Base-by-base conservation (phyloP, 2,113 vertebrate genomes). In the Setophaga petechia region DNA sequence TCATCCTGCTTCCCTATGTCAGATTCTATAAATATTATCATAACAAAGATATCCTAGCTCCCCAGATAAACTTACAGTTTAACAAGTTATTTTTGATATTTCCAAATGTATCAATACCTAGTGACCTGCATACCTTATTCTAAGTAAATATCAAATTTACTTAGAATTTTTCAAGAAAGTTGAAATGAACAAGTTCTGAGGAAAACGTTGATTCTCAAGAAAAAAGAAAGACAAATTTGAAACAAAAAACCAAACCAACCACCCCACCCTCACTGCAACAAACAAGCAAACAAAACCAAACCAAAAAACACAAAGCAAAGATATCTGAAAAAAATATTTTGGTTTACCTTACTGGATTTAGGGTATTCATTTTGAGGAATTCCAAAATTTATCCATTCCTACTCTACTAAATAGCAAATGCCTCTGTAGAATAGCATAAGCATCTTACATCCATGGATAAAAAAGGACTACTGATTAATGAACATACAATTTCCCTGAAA, bases 161-260 rank as follows among this genome's bases (percentile, higher is more conserved):
- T 67, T 72, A 52, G 31, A 83, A 30, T 41, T 85, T 75, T 79
- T 78, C 27, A 35, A 39, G 5, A 27, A 27, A 78, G 18, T 9
- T 59, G 12, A 35, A 71, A 68, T 30, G 3, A 10, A 30, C 52
- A 57, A 12, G 2, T 54, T 91, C 31, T 16, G 13, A 71, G 46
- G 33, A 87, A 73, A 84, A 63, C 3, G 0, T 8, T 81, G 25
- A 24, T 24, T 55, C 18, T 33, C 0, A 0, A 78, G 12, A 5
- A 72, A 49, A n/a, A 83, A 15, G 11, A 35, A 62, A 47, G 2
- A 8, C 10, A 9, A 39, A 59, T 35, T 41, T 55, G 35, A 57
- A 57, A 30, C 18, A 49, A 41, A 39, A 72, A 22, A 3, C 19
- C 19, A 33, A 33, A 57, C 31, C 20, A 33, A 57, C 31, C 0